phyloP scores from a whole-genome alignment of 2,797 vertebrate genomes.

The Hydrocynus forskahlii region DNA sequence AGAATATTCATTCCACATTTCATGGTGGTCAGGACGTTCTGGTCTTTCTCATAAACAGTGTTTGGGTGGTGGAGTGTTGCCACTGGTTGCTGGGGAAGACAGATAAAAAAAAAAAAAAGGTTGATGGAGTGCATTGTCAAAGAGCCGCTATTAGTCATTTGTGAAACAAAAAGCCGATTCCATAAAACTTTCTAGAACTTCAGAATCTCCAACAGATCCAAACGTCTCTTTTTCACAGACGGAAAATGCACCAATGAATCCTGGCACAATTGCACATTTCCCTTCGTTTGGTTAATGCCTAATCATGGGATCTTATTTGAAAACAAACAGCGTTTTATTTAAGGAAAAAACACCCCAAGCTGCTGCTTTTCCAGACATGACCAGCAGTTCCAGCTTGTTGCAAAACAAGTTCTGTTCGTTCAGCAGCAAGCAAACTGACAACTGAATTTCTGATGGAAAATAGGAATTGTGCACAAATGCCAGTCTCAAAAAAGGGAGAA shows the following conservation, averaged over 20 bases:
- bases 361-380: slow-evolving; percentile 36
- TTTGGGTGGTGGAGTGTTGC: slow-evolving; percentile 30
- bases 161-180: slow-evolving; percentile 29
- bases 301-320: slow-evolving; percentile 23
- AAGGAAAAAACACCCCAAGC: neutral
- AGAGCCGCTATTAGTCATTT: slow-evolving; percentile 28
- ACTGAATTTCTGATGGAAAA: slow-evolving; percentile 69
- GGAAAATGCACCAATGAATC: slow-evolving; percentile 21
- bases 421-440: slow-evolving; percentile 69
- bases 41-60: slow-evolving; percentile 6
- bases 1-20: neutral
- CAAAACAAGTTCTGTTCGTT: slow-evolving; percentile 63
- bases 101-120: slow-evolving; percentile 14
- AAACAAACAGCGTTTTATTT: neutral
- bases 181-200: slow-evolving; percentile 22
- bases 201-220: slow-evolving; percentile 21
- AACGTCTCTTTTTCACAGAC: slow-evolving; percentile 28
- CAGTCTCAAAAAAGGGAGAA: slow-evolving; percentile 56
- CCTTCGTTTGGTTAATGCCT: slow-evolving; percentile 13
- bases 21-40: neutral
- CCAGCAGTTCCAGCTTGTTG: slow-evolving; percentile 54
- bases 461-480: slow-evolving; percentile 70
- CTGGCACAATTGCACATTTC: slow-evolving; percentile 20
- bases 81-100: neutral
- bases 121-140: slow-evolving; percentile 14